Evolutionary conservation across 2,113 vertebrate genomes (phyloP), one percentile per base, ranked within the genome.

Genomic region (Psilopogon haemacephalus): DNA sequence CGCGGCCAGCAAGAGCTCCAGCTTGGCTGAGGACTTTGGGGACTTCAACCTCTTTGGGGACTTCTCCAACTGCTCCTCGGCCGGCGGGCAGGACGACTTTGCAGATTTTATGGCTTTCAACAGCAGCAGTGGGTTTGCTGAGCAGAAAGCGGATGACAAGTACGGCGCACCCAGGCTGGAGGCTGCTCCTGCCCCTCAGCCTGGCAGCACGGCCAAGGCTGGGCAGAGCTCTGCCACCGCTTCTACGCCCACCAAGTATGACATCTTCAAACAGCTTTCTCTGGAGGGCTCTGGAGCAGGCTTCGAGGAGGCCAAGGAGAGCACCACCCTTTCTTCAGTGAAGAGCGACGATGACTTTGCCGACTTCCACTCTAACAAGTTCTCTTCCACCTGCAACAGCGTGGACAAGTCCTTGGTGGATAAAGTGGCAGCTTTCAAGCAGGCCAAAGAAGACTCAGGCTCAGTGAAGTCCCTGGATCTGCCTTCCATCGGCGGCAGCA

Each of bases 381-480:
- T 99, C 92, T 98, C 98, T 84, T 98, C 98, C 26, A 86, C 97
- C 1, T 97, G 98, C 37, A 96, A 94, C 35, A 97, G 96, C 21
- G 97, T 97, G 0, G 99, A 99, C 82, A 99, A 98, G 95, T 98
- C 98, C 42, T 97, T 99, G 90, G 98, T 98, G 72, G 99, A 99
- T 95, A 99, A 99, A 93, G 98, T 99, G 42, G 86, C 98, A 5
- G 98, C 98, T 70, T 99, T 99, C 97, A 99, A 98, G 95, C 99
- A 99, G 80, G 97, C 98, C 97, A 99, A 99, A 97, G 99, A 99
- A 97, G 99, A 99, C 97, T 99, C 98, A 3, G 98, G 98, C 9
- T 99, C 99, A 0, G 99, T 99, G 91, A 99, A 99, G 87, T 99
- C 99, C 35, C 97, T 99, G 52, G 99, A 99, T 97, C 99, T 99